Base-by-base conservation (phyloP, 1,140 invertebrate genomes). In the Drosophila obscura region DNA sequence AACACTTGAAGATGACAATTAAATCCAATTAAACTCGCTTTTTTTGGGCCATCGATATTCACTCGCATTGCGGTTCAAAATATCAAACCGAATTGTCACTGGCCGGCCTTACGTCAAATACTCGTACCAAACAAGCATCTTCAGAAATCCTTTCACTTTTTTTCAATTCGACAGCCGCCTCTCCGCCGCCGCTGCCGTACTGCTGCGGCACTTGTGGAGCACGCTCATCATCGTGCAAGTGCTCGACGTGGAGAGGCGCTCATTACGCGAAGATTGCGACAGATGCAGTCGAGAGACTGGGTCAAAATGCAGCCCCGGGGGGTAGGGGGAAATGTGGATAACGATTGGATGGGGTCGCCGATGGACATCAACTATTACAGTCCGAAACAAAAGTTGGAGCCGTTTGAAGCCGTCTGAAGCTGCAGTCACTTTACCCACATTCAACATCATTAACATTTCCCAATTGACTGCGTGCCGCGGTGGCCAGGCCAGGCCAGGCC, bases 141-240 rank as follows among this genome's bases (percentile, higher is more conserved):
- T 68, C 41, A 69, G 31, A 31, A 87, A 85, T 85, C 82, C 82
- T 85, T 85, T 85, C 82, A 85, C 82, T 85, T 87, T 85, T 87
- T 16, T 16, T 24, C 53, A 52, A 76, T 74, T 56, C 62, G 43
- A 77, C 68, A 57, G 64, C 67, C 44, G 39, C 59, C 66, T 63
- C 59, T 51, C 39, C 45, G 11, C 16, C 28, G 46, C 39, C 28
- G 22, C 26, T 31, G 7, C 28, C 31, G 8, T 0, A 7, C 28
- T 2, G 9, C 31, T 43, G 9, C 19, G 31, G 28, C 53, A 74
- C 74, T 56, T 64, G 51, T 45, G 45, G 50, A 62, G 57, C 45
- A 57, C 64, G 72, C 67, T 84, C 77, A 59, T 59, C 63, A 49
- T 44, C 43, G 53, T 60, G 61, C 71, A 69, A 74, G 76, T 76